Conservation (phyloP, 2,113 vertebrate species). For the Clarias macrocephalus region DNA sequence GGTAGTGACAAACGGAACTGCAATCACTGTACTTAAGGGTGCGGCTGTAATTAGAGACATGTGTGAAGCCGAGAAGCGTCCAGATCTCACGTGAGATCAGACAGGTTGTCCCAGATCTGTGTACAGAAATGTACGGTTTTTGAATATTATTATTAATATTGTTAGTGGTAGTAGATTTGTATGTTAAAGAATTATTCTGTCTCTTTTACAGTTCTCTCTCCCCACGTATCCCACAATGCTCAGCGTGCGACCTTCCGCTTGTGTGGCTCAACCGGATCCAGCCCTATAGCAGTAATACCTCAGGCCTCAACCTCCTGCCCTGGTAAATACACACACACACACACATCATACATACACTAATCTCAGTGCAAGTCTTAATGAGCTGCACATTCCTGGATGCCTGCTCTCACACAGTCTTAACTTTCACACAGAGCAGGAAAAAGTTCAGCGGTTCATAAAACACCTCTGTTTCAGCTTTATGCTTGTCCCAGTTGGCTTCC, state of each 20-base stretch:
- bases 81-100: neutral
- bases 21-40: neutral
- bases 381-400: neutral
- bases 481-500: neutral
- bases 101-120: neutral
- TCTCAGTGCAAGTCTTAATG: neutral
- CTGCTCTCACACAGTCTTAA: neutral
- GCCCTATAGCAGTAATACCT: slow-evolving; percentile 32
- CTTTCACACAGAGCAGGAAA: neutral
- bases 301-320: slow-evolving; percentile 25
- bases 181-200: neutral
- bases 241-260: slow-evolving; percentile 47
- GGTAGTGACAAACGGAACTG: neutral
- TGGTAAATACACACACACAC: slow-evolving; percentile 5
- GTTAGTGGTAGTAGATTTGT: neutral
- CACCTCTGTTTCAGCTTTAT: neutral
- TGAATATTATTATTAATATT: neutral
- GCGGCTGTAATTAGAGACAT: neutral
- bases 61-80: neutral
- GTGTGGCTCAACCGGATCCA: slow-evolving; percentile 40
- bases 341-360: no score
- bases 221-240: slow-evolving; percentile 63
- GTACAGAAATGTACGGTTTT: neutral
- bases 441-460: neutral
- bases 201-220: slow-evolving; percentile 49